Conservation (phyloP, 92 coral and sea anemone genomes). For the Scolanthus callimorphus region DNA sequence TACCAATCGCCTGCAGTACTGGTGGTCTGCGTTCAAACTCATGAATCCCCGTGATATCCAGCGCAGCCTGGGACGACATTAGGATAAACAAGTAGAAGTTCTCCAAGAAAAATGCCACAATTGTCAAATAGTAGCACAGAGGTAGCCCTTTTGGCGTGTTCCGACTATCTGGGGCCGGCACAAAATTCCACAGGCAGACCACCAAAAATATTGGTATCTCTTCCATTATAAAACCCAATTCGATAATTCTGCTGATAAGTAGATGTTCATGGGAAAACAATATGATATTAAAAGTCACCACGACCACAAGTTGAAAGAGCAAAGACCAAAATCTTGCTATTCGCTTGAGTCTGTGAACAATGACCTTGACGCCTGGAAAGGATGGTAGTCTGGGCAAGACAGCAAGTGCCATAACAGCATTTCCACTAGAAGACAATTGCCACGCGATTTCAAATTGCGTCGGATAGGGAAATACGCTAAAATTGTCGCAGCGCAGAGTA, state of each 20-base stretch:
- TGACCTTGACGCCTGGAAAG: slow-evolving; percentile 65
- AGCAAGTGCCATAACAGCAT: slow-evolving; percentile 49
- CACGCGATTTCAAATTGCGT: slow-evolving; percentile 74
- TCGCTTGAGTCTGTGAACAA: slow-evolving; percentile 30
- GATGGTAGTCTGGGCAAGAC: slow-evolving; percentile 43
- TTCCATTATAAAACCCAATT: slow-evolving; percentile 68
- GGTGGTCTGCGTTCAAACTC: slow-evolving; percentile 68
- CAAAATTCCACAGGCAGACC: slow-evolving; percentile 82
- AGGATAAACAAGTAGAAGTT: slow-evolving; percentile 66
- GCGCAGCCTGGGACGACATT: slow-evolving; percentile 88
- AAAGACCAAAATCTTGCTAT: slow-evolving; percentile 88
- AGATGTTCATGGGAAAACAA: slow-evolving; percentile 67
- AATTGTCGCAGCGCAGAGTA: slow-evolving; percentile 74
- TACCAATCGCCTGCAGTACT: slow-evolving; percentile 68
- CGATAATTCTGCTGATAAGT: slow-evolving; percentile 45
- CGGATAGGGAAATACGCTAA: slow-evolving; percentile 62
- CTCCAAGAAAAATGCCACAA: slow-evolving; percentile 68
- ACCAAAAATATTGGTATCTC: slow-evolving; percentile 53
- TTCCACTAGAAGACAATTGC: slow-evolving; percentile 64
- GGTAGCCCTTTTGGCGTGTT: slow-evolving; percentile 27
- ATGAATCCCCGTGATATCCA: slow-evolving; percentile 83
- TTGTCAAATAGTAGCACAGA: slow-evolving; percentile 42
- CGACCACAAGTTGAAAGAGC: slow-evolving; percentile 60
- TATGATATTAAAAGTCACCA: slow-evolving; percentile 48
- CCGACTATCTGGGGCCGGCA: slow-evolving; percentile 55